phyloP scores from a whole-genome alignment of 2,888 invertebrate genomes.

The Dione juno region DNA sequence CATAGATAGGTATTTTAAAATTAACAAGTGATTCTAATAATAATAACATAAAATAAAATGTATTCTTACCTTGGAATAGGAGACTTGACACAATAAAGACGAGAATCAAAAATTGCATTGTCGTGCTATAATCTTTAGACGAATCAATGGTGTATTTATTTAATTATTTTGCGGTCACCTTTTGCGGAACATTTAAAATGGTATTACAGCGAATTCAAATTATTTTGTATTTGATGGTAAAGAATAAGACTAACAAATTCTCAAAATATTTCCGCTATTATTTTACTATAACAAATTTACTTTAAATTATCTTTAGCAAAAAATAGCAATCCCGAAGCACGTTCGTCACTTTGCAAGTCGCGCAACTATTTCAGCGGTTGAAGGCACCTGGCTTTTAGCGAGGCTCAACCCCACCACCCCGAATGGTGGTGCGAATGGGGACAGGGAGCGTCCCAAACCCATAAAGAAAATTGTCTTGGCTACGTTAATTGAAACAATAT shows the following conservation, averaged over 20 bases:
- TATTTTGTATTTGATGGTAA: neutral
- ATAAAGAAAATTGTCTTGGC: constrained; percentile 80
- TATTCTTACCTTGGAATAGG: constrained; percentile 30
- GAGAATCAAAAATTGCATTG: constrained; percentile 12
- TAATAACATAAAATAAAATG: no score
- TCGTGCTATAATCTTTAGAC: neutral
- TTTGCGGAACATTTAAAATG: constrained; percentile 8
- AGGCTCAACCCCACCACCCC: constrained; percentile 65
- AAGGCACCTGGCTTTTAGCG: constrained; percentile 54
- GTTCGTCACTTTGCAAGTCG: constrained; percentile 64
- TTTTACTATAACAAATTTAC: neutral
- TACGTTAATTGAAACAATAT: constrained; percentile 76
- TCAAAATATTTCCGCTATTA: neutral
- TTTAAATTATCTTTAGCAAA: constrained; percentile 2
- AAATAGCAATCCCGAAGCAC: constrained; percentile 46
- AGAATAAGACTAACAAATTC: neutral
- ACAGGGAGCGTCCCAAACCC: constrained; percentile 76
- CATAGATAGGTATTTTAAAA: no score
- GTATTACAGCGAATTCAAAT: neutral
- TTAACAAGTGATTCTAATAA: no score
- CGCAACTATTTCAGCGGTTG: constrained; percentile 62
- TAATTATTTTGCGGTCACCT: constrained; percentile 9
- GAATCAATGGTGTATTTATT: neutral
- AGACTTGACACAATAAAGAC: constrained; percentile 15
- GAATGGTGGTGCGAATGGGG: constrained; percentile 70